Evolutionary conservation across 2,113 vertebrate species (phyloP).

Genomic region (Ploceus nigricollis): DNA sequence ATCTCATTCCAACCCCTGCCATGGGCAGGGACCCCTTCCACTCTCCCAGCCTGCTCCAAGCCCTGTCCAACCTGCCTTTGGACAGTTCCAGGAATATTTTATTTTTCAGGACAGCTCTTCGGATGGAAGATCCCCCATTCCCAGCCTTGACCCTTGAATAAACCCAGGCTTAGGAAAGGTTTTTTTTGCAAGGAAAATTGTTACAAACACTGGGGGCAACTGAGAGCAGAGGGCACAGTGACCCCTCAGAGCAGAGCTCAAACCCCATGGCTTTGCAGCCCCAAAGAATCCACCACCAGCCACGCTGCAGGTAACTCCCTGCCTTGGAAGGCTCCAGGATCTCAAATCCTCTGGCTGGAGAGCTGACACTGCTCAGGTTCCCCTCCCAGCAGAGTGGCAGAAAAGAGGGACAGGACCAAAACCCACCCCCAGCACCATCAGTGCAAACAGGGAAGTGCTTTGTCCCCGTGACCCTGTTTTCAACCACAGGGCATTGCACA

Average conservation of each 20-base stretch:
- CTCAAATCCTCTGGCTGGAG: not conserved
- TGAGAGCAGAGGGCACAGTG: not conserved
- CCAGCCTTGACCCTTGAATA: not conserved
- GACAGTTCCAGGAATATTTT: not conserved
- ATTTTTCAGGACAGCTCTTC: not conserved
- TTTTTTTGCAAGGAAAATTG: not conserved
- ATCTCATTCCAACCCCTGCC: not conserved
- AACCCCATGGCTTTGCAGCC: accelerated
- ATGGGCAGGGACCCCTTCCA: not conserved
- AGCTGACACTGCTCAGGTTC: not conserved
- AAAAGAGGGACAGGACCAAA: not conserved
- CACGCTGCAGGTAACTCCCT: too few species aligned
- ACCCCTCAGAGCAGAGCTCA: not conserved
- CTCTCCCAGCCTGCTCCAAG: accelerated
- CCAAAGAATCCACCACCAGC: not conserved
- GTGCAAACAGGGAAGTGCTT: not conserved
- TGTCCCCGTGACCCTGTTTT: not conserved
- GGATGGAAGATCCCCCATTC: not conserved
- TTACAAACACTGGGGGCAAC: not conserved
- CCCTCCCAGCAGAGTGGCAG: not conserved
- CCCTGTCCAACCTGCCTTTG: accelerated
- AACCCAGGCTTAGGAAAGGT: not conserved
- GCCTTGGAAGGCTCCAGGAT: not conserved
- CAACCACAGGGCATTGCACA: slow-evolving; percentile 41
- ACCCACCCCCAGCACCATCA: not conserved